These are phyloP conservation scores for Serrognathus titanus DNA, from an alignment of 2,888 invertebrate genomes.

Conservation along the genomic window DNA sequence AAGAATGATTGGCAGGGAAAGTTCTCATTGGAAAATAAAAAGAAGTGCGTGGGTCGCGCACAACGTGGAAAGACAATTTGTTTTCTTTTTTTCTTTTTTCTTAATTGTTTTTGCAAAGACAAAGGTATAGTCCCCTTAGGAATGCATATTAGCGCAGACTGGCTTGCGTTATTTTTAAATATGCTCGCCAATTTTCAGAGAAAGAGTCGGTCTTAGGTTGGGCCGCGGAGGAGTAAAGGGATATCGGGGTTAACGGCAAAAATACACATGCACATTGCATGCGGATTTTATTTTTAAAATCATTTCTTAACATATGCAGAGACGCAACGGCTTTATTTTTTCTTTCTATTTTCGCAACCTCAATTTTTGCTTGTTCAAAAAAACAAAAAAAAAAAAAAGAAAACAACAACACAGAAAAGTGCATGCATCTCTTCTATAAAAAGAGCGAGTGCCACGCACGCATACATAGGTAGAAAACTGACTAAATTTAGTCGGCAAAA, in stretches of 20 bases:
- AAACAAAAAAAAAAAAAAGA: too few species aligned
- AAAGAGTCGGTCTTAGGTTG: slow-evolving; percentile 21
- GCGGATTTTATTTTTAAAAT: slow-evolving; percentile 27
- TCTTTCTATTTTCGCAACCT: not conserved
- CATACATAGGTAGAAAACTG: too few species aligned
- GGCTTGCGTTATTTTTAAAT: slow-evolving; percentile 28
- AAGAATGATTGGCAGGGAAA: slow-evolving; percentile 1
- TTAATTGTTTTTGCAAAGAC: too few species aligned
- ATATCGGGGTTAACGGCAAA: slow-evolving; percentile 29
- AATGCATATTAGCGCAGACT: slow-evolving; percentile 9
- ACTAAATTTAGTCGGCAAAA: too few species aligned
- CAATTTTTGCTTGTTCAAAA: not conserved
- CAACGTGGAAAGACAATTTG: too few species aligned
- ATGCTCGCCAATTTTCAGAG: slow-evolving; percentile 28
- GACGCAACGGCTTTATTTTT: not conserved
- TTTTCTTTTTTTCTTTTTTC: too few species aligned
- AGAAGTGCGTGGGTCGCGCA: too few species aligned
- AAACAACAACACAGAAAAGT: too few species aligned
- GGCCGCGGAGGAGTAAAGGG: slow-evolving; percentile 13
- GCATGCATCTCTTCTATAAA: too few species aligned
- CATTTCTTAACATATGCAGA: slow-evolving; percentile 16
- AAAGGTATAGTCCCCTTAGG: not conserved
- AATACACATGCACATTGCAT: slow-evolving; percentile 15
- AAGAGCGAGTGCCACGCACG: too few species aligned
- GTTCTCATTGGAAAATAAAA: not conserved